Percentiles rank a stretch among this genome's conserved stretches.
phyloP scores from a whole-genome alignment of 2,797 vertebrate species.

The Coregonus ussuriensis region DNA sequence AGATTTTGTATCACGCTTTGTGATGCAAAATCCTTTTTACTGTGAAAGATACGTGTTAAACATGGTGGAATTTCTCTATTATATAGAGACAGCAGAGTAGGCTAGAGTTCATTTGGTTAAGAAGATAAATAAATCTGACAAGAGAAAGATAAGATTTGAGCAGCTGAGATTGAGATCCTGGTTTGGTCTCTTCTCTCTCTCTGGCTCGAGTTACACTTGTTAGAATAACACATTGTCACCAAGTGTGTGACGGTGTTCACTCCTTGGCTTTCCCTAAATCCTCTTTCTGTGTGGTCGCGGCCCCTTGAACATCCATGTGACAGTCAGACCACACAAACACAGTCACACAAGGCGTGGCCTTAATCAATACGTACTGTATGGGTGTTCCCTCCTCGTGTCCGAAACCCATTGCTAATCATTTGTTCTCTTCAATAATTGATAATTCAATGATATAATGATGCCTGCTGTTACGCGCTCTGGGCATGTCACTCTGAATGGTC shows the following conservation, averaged over 20 bases:
- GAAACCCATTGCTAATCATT: slow-evolving; percentile 57
- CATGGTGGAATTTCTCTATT: background rate
- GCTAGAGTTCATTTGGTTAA: background rate
- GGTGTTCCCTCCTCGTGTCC: slow-evolving; percentile 57
- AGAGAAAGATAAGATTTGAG: slow-evolving; percentile 26
- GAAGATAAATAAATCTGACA: background rate
- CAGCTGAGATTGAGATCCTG: slow-evolving; percentile 4
- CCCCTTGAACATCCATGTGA: slow-evolving; percentile 19
- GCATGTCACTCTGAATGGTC: slow-evolving; percentile 27
- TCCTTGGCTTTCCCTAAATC: slow-evolving; percentile 55
- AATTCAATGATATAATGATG: slow-evolving; percentile 38
- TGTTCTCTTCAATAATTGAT: slow-evolving; percentile 59
- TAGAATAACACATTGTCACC: slow-evolving; percentile 56
- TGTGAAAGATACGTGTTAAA: background rate
- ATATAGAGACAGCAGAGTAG: slow-evolving; percentile 15
- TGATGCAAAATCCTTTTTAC: background rate
- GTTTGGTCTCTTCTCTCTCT: slow-evolving; percentile 1
- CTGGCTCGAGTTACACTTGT: slow-evolving; percentile 50
- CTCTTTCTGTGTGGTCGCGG: slow-evolving; percentile 28
- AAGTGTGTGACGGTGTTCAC: slow-evolving; percentile 8
- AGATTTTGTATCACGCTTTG: background rate
- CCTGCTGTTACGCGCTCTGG: slow-evolving; percentile 41
- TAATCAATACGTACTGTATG: slow-evolving; percentile 16
- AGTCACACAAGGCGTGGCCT: background rate
- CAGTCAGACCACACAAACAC: slow-evolving; percentile 10